These are phyloP conservation scores for Drosophila sulfurigaster DNA, from an alignment of 1,140 invertebrate genomes.

Conservation along the genomic window DNA sequence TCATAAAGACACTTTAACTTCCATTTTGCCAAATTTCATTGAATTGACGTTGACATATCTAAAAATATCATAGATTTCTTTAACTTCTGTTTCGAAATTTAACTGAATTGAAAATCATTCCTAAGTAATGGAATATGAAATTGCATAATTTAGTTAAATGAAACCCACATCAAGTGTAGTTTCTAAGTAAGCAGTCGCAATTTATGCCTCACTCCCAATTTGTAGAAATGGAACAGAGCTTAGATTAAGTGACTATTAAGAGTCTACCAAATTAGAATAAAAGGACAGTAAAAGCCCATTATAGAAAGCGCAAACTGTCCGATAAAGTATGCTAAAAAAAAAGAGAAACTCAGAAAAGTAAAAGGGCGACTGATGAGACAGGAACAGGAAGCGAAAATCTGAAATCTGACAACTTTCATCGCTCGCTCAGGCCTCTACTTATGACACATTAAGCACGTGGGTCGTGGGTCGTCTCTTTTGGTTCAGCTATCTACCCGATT, in stretches of 20 bases:
- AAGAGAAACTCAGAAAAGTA: background rate
- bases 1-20: too few species aligned
- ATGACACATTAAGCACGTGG: slow-evolving; percentile 52
- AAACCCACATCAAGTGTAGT: slow-evolving; percentile 2
- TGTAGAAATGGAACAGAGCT: background rate
- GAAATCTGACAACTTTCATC: slow-evolving; percentile 53
- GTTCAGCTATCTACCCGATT: slow-evolving; percentile 18
- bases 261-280: background rate
- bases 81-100: too few species aligned
- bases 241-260: slow-evolving; percentile 3
- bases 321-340: slow-evolving; percentile 17
- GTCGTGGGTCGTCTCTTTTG: background rate
- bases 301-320: slow-evolving; percentile 8
- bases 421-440: slow-evolving; percentile 36
- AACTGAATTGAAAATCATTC: too few species aligned
- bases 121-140: background rate
- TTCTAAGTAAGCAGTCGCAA: background rate
- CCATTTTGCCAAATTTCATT: too few species aligned
- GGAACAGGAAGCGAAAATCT: slow-evolving; percentile 14
- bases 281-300: slow-evolving; percentile 7
- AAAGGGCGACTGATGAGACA: background rate
- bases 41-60: too few species aligned
- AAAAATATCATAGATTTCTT: too few species aligned
- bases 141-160: background rate
- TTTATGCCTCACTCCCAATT: background rate